Base-by-base conservation (phyloP, 2,888 invertebrate species). In the Coremacera marginata region DNA sequence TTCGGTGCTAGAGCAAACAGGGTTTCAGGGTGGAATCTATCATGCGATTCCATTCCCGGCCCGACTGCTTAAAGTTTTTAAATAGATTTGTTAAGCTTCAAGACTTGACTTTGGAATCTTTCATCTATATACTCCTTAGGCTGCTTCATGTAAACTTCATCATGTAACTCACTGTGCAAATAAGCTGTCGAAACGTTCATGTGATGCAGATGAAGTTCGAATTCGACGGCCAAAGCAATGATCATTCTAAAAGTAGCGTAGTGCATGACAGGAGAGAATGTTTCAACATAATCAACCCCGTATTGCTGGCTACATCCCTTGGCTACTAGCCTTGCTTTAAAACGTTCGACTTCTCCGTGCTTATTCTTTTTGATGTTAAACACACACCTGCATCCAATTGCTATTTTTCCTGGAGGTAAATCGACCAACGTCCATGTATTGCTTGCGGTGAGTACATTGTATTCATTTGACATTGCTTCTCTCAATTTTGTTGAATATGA, bases 21-120 rank as follows among this genome's bases (percentile, higher is more conserved):
- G n/a, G 31, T 5, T 65, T 62, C 19, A 81, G 55, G 16, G 76
- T 77, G 5, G 37, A 70, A 70, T 82, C 80, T 5, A 82, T 71
- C 57, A 79, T 82, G 14, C 57, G 51, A 52, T 83, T 82, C 82
- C 82, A 83, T 44, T 83, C 79, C 4, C 82, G 77, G 2, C 81
- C 80, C 1, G 78, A 74, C 62, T 84, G 83, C 62, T 82, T 82
- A 11, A 84, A 70, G n/a, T 1, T 82, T 82, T 62, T 83, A 83
- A 14, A 84, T 67, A 0, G 81, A 77, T 65, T 82, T 83, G 5
- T 80, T 75, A 4, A 83, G 75, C 52, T 75, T 80, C 3, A 80
- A 37, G 16, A 80, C 80, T 25, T 70, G 75, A 4, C 76, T 22
- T 5, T 75, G 73, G 55, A 70, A 31, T 7, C 16, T 62, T 4